Percentiles rank a stretch among this genome's conserved stretches.
These are phyloP conservation scores for Hemibagrus wyckioides DNA, from an alignment of 2,113 vertebrate species.

Conservation along the genomic window DNA sequence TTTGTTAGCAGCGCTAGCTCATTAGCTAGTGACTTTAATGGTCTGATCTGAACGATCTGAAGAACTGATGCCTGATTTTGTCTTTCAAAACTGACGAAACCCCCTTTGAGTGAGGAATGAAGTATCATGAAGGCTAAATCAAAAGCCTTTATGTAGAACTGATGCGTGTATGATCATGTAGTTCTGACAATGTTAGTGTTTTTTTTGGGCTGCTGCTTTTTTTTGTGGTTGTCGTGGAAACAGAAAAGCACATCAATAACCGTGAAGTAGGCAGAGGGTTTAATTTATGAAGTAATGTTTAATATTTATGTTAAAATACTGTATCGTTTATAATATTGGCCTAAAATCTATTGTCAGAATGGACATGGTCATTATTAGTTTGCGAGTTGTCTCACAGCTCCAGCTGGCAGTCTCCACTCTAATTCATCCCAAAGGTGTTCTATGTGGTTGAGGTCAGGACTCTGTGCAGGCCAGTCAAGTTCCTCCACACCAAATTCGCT, in stretches of 20 bases:
- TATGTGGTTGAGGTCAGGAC: no score
- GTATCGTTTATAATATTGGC: not conserved
- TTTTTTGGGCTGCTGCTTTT: not conserved
- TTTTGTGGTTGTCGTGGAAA: not conserved
- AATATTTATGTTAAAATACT: not conserved
- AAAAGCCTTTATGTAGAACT: not conserved
- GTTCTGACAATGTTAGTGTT: no score
- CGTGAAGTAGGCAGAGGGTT: not conserved
- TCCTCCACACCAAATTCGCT: no score
- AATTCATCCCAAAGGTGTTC: no score
- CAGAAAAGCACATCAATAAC: not conserved
- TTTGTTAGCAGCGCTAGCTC: not conserved
- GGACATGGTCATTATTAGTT: not conserved
- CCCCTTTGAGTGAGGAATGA: not conserved
- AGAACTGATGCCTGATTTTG: not conserved
- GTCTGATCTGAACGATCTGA: not conserved
- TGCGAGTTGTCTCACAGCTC: not conserved
- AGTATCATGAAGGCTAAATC: not conserved
- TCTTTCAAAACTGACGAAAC: not conserved
- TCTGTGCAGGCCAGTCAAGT: no score
- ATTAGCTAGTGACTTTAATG: conserved; percentile 14
- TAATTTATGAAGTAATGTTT: not conserved
- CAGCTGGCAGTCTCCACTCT: no score
- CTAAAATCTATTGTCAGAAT: not conserved
- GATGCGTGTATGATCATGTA: no score